Evolutionary conservation across 2,113 vertebrate genomes (phyloP).

Genomic region (Dicaeum eximium): DNA sequence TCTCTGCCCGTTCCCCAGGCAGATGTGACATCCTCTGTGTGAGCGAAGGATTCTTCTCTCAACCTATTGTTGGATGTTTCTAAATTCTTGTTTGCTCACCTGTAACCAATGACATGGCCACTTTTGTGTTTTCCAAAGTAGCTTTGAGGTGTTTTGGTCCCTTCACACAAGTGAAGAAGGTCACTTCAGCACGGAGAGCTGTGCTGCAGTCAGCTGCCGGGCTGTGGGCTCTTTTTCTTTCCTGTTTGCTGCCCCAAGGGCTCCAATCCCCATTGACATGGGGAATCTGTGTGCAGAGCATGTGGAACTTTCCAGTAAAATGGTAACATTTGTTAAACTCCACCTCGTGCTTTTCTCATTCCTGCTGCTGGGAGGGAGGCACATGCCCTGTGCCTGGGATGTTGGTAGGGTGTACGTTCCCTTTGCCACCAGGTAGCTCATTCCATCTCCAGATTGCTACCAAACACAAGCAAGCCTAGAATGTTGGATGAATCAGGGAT

Average conservation of each 20-base stretch:
- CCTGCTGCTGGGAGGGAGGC: neutral
- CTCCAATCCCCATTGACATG: neutral
- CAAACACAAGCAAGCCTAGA: constrained; percentile 69
- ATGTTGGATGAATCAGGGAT: constrained; percentile 59
- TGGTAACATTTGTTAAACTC: neutral
- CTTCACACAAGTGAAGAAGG: neutral
- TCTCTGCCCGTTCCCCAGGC: neutral
- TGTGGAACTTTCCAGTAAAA: neutral
- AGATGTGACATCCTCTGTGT: neutral
- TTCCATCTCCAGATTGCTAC: constrained; percentile 46
- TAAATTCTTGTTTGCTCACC: neutral
- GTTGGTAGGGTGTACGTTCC: neutral
- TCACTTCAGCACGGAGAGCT: neutral
- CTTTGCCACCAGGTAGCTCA: constrained; percentile 20
- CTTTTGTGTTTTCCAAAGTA: neutral
- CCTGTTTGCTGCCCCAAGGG: neutral
- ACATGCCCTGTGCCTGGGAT: neutral
- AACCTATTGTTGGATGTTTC: neutral
- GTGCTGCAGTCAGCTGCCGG: rapidly evolving
- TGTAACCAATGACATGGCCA: rapidly evolving
- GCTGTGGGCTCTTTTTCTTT: neutral
- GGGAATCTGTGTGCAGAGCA: neutral
- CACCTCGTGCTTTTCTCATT: neutral
- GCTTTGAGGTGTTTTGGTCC: neutral
- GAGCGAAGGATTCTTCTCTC: neutral